These are phyloP conservation scores for Delichon dasypus DNA, from an alignment of 2,797 vertebrate species.

Conservation along the genomic window DNA sequence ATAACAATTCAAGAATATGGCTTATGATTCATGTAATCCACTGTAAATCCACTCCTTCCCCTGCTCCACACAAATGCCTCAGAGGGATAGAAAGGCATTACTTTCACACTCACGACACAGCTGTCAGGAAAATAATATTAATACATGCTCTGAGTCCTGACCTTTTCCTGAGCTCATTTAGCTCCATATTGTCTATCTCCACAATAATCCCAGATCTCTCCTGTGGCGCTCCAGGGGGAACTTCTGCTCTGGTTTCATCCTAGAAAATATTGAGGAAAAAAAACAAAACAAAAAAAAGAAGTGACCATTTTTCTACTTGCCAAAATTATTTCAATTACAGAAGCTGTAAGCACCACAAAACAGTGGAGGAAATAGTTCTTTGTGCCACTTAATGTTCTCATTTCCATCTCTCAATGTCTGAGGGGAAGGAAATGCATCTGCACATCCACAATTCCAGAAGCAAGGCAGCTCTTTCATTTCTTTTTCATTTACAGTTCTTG, in stretches of 20 bases:
- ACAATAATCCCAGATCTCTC: slow-evolving; percentile 77
- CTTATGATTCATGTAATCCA: not conserved
- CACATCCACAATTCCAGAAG: not conserved
- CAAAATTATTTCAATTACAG: not conserved
- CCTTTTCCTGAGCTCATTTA: slow-evolving; percentile 81
- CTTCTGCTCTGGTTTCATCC: slow-evolving; percentile 76
- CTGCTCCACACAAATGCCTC: not conserved
- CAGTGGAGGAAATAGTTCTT: not conserved
- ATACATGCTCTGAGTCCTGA: slow-evolving; percentile 45
- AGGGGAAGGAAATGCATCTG: not conserved
- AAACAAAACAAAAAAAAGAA: not conserved
- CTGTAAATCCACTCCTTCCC: not conserved
- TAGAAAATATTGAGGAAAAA: slow-evolving; percentile 49
- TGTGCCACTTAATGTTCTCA: not conserved
- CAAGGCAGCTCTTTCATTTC: not conserved
- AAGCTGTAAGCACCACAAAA: not conserved
- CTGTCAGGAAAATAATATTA: slow-evolving; percentile 31
- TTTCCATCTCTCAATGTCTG: not conserved
- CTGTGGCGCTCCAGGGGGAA: slow-evolving; percentile 86
- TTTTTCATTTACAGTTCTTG: not conserved
- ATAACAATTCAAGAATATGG: not conserved
- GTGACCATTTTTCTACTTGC: not conserved
- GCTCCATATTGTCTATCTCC: slow-evolving; percentile 74
- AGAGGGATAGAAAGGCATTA: not conserved
- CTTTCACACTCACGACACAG: not conserved